A percentile compares a stretch with the other conserved stretches of the same genome.
These are phyloP conservation scores for Phalera bucephala DNA, from an alignment of 2,888 invertebrate genomes.

Conservation along the genomic window DNA sequence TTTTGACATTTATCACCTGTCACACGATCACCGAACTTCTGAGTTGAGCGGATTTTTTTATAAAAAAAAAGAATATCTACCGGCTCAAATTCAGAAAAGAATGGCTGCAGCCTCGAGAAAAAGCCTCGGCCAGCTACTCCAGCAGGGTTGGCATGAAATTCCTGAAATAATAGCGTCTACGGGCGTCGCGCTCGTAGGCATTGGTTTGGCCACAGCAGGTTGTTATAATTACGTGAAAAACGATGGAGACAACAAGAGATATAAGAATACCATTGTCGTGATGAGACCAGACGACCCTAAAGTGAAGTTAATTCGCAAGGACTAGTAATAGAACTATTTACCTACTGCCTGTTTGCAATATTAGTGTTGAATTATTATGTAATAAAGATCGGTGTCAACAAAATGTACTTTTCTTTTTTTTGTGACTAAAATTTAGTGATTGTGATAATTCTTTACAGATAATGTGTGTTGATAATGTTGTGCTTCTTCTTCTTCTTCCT, in stretches of 20 bases:
- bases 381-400: conserved; percentile 54
- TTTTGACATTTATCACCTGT: no score
- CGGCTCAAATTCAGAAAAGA: conserved; percentile 3
- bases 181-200: conserved; percentile 82
- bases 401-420: no score
- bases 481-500: no score
- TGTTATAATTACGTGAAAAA: conserved; percentile 75
- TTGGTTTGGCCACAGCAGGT: conserved; percentile 73
- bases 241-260: conserved; percentile 86
- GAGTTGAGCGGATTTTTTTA: no score
- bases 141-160: conserved; percentile 85
- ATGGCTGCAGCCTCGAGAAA: conserved; percentile 65
- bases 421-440: no score
- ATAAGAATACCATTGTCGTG: conserved; percentile 85
- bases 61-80: background rate
- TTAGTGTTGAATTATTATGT: conserved; percentile 62
- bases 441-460: no score
- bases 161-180: conserved; percentile 87
- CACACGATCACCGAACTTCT: background rate
- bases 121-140: conserved; percentile 58
- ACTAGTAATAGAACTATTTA: conserved; percentile 48
- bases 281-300: conserved; percentile 87
- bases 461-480: no score
- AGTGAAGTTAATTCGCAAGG: conserved; percentile 79
- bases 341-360: conserved; percentile 15